Evolutionary conservation across 2,888 invertebrate genomes (phyloP).

Genomic region (Ormyrus nitidulus): DNA sequence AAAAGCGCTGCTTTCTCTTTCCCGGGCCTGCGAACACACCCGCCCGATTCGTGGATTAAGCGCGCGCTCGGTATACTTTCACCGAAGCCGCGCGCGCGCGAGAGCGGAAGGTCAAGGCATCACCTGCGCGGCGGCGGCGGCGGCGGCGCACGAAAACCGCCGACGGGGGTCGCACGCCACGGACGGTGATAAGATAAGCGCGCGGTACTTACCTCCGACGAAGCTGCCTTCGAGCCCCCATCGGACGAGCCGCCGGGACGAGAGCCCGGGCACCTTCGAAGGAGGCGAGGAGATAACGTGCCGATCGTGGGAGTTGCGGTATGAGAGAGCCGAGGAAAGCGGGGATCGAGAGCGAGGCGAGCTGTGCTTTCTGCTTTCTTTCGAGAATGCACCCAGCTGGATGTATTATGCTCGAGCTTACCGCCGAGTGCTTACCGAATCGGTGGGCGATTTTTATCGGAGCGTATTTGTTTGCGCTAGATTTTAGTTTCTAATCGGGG

Average conservation of each 20-base stretch:
- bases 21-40: constrained; percentile 39
- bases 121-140: constrained; percentile 44
- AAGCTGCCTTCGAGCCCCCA: no score
- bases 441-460: no score
- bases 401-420: no score
- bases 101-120: constrained; percentile 53
- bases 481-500: no score
- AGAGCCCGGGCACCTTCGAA: not conserved
- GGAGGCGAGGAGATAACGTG: not conserved
- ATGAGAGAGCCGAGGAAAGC: constrained; percentile 8
- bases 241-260: not conserved
- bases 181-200: constrained; percentile 24
- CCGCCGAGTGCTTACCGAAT: no score
- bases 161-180: constrained; percentile 45
- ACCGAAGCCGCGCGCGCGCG: constrained; percentile 22
- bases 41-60: constrained; percentile 48
- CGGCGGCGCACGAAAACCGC: constrained; percentile 18
- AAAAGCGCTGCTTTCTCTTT: constrained; percentile 56
- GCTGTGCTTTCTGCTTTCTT: not conserved
- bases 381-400: not conserved
- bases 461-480: no score
- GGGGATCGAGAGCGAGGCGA: not conserved
- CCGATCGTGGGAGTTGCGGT: not conserved
- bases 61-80: constrained; percentile 40
- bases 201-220: not conserved